Conservation (phyloP, 2,888 invertebrate genomes). For the Cepaea hortensis region DNA sequence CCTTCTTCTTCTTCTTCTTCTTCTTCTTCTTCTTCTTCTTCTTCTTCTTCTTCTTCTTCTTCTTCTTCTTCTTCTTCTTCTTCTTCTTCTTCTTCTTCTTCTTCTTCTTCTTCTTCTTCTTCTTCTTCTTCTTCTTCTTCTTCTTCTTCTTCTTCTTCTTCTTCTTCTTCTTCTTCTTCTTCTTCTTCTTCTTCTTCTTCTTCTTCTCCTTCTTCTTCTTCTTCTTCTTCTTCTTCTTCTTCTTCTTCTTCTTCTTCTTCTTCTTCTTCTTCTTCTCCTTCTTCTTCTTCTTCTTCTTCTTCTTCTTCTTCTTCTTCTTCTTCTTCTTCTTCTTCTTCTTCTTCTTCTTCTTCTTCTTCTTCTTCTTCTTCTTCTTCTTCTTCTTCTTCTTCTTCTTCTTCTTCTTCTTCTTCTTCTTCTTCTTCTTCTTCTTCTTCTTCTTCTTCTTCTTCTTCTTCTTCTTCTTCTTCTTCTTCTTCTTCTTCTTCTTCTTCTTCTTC, state of each 20-base stretch:
- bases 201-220: no score
- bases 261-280: neutral
- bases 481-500: no score
- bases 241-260: neutral
- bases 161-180: neutral
- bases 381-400: neutral
- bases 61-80: no score
- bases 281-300: neutral
- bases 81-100: no score
- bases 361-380: neutral
- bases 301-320: no score
- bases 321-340: no score
- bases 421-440: no score
- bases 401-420: neutral
- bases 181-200: no score
- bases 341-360: neutral
- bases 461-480: neutral
- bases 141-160: neutral
- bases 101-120: no score
- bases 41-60: neutral
- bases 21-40: neutral
- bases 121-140: neutral
- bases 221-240: neutral
- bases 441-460: no score
- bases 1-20: neutral